Percentiles rank a stretch among this genome's conserved stretches.
phyloP scores from a whole-genome alignment of 2,113 vertebrate species.

The Nyctereutes procyonoides region DNA sequence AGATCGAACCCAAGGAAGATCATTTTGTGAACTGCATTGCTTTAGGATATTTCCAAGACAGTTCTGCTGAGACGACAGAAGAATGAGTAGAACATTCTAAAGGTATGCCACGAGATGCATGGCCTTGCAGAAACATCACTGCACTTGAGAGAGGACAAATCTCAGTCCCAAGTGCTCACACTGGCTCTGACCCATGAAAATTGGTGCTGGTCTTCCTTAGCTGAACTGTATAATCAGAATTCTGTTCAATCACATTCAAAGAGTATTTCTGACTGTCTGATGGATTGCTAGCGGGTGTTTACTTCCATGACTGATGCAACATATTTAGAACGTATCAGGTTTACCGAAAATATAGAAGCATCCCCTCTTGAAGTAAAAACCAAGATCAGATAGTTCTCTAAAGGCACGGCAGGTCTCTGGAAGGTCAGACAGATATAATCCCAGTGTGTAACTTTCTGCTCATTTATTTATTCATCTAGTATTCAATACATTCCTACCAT shows the following conservation, averaged over 20 bases:
- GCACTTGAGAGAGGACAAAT: not conserved
- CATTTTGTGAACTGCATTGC: not conserved
- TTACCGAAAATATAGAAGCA: not conserved
- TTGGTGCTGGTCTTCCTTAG: not conserved
- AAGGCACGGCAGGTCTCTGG: not conserved
- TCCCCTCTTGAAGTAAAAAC: not conserved
- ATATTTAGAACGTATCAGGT: not conserved
- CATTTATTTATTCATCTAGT: not conserved
- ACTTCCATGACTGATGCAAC: not conserved
- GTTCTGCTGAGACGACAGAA: conserved; percentile 22
- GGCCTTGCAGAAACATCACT: not conserved
- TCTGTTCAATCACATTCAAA: not conserved
- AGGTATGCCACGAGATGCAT: not conserved
- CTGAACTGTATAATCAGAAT: conserved; percentile 10
- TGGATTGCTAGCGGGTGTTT: not conserved
- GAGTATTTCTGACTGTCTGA: not conserved
- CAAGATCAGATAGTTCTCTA: not conserved
- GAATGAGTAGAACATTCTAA: not conserved
- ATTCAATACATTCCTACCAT: not conserved
- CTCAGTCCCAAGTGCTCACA: not conserved
- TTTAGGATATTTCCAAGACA: not conserved
- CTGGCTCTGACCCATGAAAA: conserved; percentile 36
- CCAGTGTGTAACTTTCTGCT: not conserved
- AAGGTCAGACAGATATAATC: not conserved
- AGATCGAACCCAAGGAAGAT: not conserved